Percentiles rank a stretch among this genome's conserved stretches.
Conservation (phyloP, 1,140 invertebrate species). For the Brachionus manjavacas region DNA sequence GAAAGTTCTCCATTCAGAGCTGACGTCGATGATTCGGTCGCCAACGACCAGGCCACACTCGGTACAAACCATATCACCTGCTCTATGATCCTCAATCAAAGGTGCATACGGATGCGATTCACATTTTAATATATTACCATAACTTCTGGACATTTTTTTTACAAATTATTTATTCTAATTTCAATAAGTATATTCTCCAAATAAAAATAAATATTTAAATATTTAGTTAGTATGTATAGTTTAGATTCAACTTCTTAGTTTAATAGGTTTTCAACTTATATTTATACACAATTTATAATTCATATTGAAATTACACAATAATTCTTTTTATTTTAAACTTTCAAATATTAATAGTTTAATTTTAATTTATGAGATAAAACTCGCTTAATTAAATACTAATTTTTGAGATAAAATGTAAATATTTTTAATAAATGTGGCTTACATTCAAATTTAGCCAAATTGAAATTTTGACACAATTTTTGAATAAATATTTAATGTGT, state of each 20-base stretch:
- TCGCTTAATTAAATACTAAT: too few species aligned
- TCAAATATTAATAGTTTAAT: too few species aligned
- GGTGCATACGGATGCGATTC: constrained; percentile 81
- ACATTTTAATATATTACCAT: constrained; percentile 17
- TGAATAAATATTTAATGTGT: neutral
- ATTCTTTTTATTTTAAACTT: neutral
- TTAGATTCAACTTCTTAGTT: neutral
- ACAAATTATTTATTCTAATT: neutral
- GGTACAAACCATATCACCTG: constrained; percentile 96
- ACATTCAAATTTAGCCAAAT: neutral
- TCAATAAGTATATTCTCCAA: neutral
- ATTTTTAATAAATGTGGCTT: too few species aligned
- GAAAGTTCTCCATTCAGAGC: constrained; percentile 98
- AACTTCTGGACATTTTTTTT: constrained; percentile 20
- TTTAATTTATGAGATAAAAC: too few species aligned
- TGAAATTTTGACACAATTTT: neutral
- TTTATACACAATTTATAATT: constrained; percentile 14
- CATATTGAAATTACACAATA: neutral
- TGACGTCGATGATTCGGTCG: constrained; percentile 97
- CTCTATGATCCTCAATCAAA: constrained; percentile 93
- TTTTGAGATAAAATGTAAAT: too few species aligned
- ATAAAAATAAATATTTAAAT: constrained; percentile 11
- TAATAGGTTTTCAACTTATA: neutral
- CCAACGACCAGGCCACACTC: constrained; percentile 98
- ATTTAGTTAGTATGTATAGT: constrained; percentile 12